Base-by-base conservation (phyloP, 2,113 vertebrate genomes). In the Chaetura pelagica region DNA sequence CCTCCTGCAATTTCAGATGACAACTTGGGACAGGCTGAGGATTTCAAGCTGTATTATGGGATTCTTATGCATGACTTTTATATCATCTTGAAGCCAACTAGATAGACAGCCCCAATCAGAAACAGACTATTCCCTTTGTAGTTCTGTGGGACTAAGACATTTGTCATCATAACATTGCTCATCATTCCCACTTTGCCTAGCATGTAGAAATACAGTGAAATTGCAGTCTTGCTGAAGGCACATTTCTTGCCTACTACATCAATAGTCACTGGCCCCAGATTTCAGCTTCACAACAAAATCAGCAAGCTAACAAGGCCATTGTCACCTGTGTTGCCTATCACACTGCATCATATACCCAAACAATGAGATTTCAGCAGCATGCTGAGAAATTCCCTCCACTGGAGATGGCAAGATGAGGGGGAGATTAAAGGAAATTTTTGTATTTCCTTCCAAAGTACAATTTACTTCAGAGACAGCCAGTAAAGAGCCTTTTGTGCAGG, bases 41-140 rank as follows among this genome's bases (percentile, higher is more conserved):
- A 87, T 69, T 89, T 85, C 44, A 73, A 79, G 69, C 51, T 0
- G 2, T 87, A 69, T 58, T 54, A 18, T 54, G 27, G 44, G 71
- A 79, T 89, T 69, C 84, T 75, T 76, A 57, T 63, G 40, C 54
- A 76, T 68, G 58, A 95, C 35, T 89, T 87, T 79, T 69, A 19
- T 21, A 69, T 40, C 55, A 73, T 74, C 73, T 87, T 92, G 66
- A 91, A 91, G 71, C 62, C 89, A 95, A 42, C 30, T 61, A 87
- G 81, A 84, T 23, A 64, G 84, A 75, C 54, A 78, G 29, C 46
- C 46, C 4, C 4, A 91, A 83, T 66, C 78, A 87, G 81, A 96
- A 96, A 79, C 82, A 94, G 71, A 52, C 46, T 35, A 22, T 79
- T 87, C 46, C 20, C n/a, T 95, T 76, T 91, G 66, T 78, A 93